These are phyloP conservation scores for Laupala kohalensis DNA, from an alignment of 1,140 invertebrate species.

Conservation along the genomic window DNA sequence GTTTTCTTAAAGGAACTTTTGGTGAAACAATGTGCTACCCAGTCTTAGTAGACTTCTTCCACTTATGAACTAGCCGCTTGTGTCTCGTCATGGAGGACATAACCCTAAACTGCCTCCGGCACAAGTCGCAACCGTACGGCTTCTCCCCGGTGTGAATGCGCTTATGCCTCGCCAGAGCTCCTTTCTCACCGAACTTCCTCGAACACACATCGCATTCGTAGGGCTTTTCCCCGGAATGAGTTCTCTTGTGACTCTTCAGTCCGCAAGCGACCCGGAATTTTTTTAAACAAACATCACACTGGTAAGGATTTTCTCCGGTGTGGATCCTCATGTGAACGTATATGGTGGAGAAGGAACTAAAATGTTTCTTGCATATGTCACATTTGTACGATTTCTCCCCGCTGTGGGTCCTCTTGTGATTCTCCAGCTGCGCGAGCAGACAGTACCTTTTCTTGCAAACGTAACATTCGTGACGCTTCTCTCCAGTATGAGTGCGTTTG, in stretches of 20 bases:
- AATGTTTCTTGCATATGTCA: constrained; percentile 27
- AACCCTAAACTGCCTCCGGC: not conserved
- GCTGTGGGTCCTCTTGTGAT: constrained; percentile 40
- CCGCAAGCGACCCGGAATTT: not conserved
- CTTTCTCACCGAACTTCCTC: not conserved
- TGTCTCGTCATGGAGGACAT: constrained; percentile 1
- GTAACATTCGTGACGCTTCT: constrained; percentile 48
- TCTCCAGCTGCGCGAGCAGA: constrained; percentile 31
- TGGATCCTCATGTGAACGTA: constrained; percentile 33
- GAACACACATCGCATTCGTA: constrained; percentile 28
- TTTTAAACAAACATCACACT: constrained; percentile 23
- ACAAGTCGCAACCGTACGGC: constrained; percentile 1
- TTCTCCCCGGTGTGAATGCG: constrained; percentile 11
- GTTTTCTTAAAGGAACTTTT: too few species aligned
- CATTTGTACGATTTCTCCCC: constrained; percentile 45
- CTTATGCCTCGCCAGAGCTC: constrained; percentile 5
- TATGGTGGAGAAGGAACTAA: not conserved
- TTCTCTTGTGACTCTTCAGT: constrained; percentile 15
- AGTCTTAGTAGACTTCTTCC: constrained; percentile 32
- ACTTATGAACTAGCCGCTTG: not conserved
- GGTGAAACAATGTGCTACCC: too few species aligned
- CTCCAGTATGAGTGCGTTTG: constrained; percentile 21
- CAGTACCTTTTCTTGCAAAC: constrained; percentile 44
- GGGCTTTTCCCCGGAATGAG: constrained; percentile 35
- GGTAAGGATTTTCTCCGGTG: constrained; percentile 38